Conservation (phyloP, 2,888 invertebrate genomes). For the Pegoplata infirma region DNA sequence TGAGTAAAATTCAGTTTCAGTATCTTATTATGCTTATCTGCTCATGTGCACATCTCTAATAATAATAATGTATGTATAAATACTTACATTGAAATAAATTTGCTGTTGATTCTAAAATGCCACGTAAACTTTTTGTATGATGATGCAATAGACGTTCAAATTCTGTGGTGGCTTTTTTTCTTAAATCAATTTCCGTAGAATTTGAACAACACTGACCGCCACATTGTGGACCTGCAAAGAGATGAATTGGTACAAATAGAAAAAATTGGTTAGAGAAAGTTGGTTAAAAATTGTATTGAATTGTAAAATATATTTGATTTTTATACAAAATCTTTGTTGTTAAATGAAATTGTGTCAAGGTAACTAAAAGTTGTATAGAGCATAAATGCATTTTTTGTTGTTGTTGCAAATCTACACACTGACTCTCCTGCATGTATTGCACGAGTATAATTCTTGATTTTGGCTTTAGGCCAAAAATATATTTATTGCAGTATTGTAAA, state of each 20-base stretch:
- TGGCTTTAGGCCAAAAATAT: constrained; percentile 39
- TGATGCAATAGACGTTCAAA: constrained; percentile 85
- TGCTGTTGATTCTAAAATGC: constrained; percentile 86
- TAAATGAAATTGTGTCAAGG: constrained; percentile 50
- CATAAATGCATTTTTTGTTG: neutral
- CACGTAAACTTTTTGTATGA: constrained; percentile 86
- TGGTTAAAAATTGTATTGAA: neutral
- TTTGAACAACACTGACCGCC: constrained; percentile 77
- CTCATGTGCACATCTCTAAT: too few species aligned
- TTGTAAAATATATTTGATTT: constrained; percentile 3
- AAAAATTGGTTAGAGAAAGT: neutral
- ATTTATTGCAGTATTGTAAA: constrained; percentile 31
- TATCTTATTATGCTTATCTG: too few species aligned
- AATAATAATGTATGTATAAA: neutral
- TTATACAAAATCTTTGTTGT: too few species aligned
- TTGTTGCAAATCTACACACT: neutral
- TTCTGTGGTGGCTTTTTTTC: constrained; percentile 76
- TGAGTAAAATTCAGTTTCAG: too few species aligned
- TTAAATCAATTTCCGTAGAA: constrained; percentile 75
- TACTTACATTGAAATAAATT: constrained; percentile 86
- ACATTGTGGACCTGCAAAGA: constrained; percentile 76
- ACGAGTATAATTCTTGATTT: neutral
- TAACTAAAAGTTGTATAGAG: constrained; percentile 25
- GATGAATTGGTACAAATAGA: too few species aligned
- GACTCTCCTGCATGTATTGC: neutral